Evolutionary conservation across 2,797 vertebrate genomes (phyloP).

Genomic region (Cyprinella venusta): DNA sequence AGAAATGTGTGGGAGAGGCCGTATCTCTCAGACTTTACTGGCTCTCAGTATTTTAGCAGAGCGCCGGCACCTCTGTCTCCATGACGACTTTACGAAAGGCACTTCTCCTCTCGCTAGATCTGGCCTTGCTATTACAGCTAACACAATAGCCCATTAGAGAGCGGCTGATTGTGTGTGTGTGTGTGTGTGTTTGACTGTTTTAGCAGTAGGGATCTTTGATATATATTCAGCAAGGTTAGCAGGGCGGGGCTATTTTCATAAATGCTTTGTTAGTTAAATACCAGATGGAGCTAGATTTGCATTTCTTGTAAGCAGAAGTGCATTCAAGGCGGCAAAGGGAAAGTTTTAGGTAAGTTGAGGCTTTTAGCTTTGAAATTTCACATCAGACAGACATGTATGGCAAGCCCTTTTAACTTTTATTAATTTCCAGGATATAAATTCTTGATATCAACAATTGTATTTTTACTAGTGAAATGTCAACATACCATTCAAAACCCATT

Average conservation of each 20-base stretch:
- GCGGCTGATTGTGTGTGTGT: conserved; percentile 56
- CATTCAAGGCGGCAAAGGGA: background rate
- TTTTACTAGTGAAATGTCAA: too few relatives aligned
- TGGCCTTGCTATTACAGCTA: conserved; percentile 64
- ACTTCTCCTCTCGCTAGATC: conserved; percentile 62
- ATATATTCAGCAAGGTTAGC: conserved; percentile 5
- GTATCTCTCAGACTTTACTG: conserved; percentile 16
- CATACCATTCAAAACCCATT: too few relatives aligned
- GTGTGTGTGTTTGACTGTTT: conserved; percentile 25
- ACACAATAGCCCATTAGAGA: conserved; percentile 68
- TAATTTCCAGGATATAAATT: too few relatives aligned
- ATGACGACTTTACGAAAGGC: conserved; percentile 56
- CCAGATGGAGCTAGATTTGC: conserved; percentile 7
- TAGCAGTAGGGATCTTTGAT: background rate
- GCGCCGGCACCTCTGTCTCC: conserved; percentile 53
- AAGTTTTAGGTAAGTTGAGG: conserved; percentile 7
- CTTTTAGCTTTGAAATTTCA: background rate
- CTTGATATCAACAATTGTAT: too few relatives aligned
- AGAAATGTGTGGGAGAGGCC: conserved; percentile 37
- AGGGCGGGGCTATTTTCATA: conserved; percentile 13
- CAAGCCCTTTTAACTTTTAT: too few relatives aligned
- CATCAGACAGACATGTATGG: background rate
- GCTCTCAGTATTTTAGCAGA: conserved; percentile 28
- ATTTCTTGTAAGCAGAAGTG: background rate
- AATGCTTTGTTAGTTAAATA: conserved; percentile 26